Evolutionary conservation across 2,113 vertebrate species (phyloP).

Genomic region (Ondatra zibethicus): DNA sequence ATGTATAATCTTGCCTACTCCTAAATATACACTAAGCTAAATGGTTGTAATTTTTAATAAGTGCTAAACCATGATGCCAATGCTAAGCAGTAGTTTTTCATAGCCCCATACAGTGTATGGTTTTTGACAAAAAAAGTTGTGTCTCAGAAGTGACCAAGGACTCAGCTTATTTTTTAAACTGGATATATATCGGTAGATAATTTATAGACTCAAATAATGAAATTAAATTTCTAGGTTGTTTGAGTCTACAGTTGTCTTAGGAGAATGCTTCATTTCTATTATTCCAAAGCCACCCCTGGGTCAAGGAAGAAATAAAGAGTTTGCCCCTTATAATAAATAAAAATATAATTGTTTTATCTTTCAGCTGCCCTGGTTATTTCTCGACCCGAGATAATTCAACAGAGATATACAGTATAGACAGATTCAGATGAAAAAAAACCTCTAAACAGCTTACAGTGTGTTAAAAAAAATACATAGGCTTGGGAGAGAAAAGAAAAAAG

Average conservation of each 20-base stretch:
- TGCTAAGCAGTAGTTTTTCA: slow-evolving; percentile 25
- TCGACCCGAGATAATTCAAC: too few species aligned
- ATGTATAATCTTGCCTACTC: neutral
- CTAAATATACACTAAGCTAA: slow-evolving; percentile 8
- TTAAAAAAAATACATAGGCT: too few species aligned
- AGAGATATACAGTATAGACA: too few species aligned
- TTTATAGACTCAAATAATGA: too few species aligned
- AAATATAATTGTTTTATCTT: too few species aligned
- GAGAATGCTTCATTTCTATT: neutral
- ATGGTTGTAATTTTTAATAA: neutral
- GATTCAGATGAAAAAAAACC: too few species aligned
- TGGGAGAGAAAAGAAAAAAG: too few species aligned
- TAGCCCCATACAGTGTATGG: neutral
- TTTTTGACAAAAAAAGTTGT: neutral
- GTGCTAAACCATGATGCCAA: neutral
- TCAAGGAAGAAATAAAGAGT: too few species aligned
- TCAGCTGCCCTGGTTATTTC: too few species aligned
- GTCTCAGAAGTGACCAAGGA: neutral
- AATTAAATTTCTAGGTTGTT: neutral
- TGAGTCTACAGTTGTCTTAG: neutral
- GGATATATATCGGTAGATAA: too few species aligned
- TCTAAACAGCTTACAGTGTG: too few species aligned
- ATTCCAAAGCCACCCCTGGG: slow-evolving; percentile 27
- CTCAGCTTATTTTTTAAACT: neutral
- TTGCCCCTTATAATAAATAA: too few species aligned